Base-by-base conservation (phyloP, 2,113 vertebrate genomes). In the Ophiodon elongatus region DNA sequence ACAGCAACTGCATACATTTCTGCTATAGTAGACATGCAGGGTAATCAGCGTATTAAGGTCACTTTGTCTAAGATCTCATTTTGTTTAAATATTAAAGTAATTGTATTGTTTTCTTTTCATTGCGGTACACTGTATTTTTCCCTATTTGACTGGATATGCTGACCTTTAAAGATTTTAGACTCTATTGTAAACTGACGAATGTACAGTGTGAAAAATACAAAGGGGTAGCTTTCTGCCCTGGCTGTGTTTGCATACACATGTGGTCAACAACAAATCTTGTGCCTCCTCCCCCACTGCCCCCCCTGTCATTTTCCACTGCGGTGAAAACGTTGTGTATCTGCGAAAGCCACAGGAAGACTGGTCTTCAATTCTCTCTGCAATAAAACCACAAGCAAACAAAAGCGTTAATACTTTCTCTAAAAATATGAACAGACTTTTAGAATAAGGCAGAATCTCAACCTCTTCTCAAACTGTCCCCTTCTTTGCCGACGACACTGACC, bases 221-320 rank as follows among this genome's bases (percentile, higher is more conserved):
- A 43, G 50, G 3, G 11, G 41, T 10, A 9, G 31, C 50, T 68
- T 50, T 50, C 43, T 56, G 50, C 2, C 23, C 14, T 56, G 13
- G 29, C 10, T 23, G 4, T 62, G 56, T 45, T 45, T 47, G 14
- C 60, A 27, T 52, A 8, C 59, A 27, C 8, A 7, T 33, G 21
- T 25, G 50, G 23, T 13, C 7, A 64, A 6, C 27, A 52, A 54
- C 14, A 52, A 35, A 23, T 21, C 2, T 6, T 33, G 37, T 31
- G 33, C 9, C 19, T 19, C 35, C 75, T 17, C 21, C 64, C 35
- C 25, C 11, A 11, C 23, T 25, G 50, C 23, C 47, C 74, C 35
- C 25, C 19, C 19, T 17, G 21, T 60, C 0, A 70, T 62, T 57
- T 80, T 73, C 69, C 69, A 80, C 59, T 72, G 68, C 2, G 33